Evolutionary conservation across 2,113 vertebrate species (phyloP), one percentile per base, ranked within the genome.

Genomic region (Sciurus niger): DNA sequence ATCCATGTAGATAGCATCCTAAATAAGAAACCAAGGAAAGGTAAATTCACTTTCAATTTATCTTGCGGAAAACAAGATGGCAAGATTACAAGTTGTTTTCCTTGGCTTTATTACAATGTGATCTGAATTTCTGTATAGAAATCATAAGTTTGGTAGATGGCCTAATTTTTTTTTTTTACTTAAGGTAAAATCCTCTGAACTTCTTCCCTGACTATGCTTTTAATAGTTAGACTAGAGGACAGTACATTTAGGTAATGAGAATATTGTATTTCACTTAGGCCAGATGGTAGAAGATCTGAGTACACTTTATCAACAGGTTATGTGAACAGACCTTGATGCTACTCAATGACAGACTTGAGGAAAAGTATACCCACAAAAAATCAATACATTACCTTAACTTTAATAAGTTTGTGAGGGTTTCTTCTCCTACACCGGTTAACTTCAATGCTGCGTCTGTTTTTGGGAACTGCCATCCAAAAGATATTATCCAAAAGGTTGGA

Each of bases 391-490:
- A 99, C 99, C 99, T 99, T 99, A 17, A 99, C 43, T 98, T 99
- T 97, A 16, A 99, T 95, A 10, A 99, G 98, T 58, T 99, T 99
- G 16, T 0, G 80, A 9, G 98, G 97, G 40, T 99, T 80, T 96
- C 99, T 99, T 95, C 99, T 98, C 82, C 99, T 98, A 97, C 99
- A 99, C 53, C 99, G 99, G 97, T 99, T 99, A 85, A 99, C 97
- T 97, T 99, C 99, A 53, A 99, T 99, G 13, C 98, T 99, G 32
- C 99, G 99, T 80, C 99, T 98, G 14, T 99, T 99, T 98, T 99
- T 99, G 9, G 99, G 99, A 0, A 95, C 99, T 0, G 99, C 99
- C 99, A 99, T 99, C 99, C 99, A 99, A 94, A 99, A 82, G 46
- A 99, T 95, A 82, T 97, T 97, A 51, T 99, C 99, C 9, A 98